Evolutionary conservation across 2,888 invertebrate species (phyloP), one percentile per base, ranked within the genome.

Genomic region (Coleophora deauratella): DNA sequence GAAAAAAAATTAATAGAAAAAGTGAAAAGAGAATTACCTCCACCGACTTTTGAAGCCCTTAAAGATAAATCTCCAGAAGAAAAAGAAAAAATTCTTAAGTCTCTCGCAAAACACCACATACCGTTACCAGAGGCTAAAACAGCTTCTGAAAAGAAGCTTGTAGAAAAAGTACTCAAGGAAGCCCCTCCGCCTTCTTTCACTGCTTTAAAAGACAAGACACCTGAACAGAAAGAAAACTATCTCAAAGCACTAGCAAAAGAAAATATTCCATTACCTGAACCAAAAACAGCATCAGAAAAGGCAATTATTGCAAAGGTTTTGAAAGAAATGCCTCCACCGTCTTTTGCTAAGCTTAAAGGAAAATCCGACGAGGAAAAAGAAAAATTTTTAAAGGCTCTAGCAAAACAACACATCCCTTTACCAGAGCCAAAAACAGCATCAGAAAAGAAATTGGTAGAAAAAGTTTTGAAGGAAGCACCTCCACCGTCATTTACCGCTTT

Each of bases 71-170:
- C 57, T 1, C 40, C 46, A 12, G 46, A 40, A 12, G 51, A 63
- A 36, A 63, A 67, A 48, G 65, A 63, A 47, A 58, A 55, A 41
- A 56, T 61, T 21, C 36, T 65, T 0, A 53, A 39, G 42, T 51
- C 46, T 1, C 33, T 55, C 14, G 59, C 52, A 1, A 48, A 47
- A 37, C 37, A 46, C 7, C 65, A 64, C 0, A 27, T 60, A 15
- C 58, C 56, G 21, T 43, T 57, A n/a, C 56, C 57, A 11, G 55
- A 53, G 40, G 50, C 52, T 0, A 50, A 52, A 45, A 59, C 59
- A 4, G 14, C 47, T 1, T 63, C 62, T 0, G 64, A 66, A 44
- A 58, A 55, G 34, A 49, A 55, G 37, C 9, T 59, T 0, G 46
- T 59, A 8, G 41, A 51, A 0, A 54, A 52, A 44, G 50, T 31